Evolutionary conservation across 2,113 vertebrate species (phyloP), one percentile per base, ranked within the genome.

Genomic region (Orientallactaga bullata): DNA sequence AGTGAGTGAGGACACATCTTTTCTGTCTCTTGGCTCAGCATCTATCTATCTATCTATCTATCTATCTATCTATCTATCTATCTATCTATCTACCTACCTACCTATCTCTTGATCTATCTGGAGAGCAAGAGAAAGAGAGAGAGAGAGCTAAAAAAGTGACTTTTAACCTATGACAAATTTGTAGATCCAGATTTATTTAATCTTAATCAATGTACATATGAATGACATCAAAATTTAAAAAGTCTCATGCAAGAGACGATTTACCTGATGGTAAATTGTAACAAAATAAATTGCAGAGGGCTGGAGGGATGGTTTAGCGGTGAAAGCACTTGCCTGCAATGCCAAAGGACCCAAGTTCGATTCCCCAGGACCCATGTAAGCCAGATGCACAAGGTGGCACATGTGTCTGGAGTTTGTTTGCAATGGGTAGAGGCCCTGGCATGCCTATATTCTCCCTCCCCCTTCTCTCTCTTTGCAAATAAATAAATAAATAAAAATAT

Each of bases 201-300:
- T 74, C 37, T 77, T 58, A 91, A 63, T 4, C 47, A 12, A 87
- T 7, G 79, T 21, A 78, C 42, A 68, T 61, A 76, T 5, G 26
- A 85, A 92, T 51, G 61, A 60, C 4, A 79, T 90, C 51, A 92
- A 88, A 65, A 6, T 61, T 72, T 83, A 42, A 93, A 72, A 76
- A 39, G 37, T 61, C 32, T 71, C 28, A 51, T 28, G 35, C 58
- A 69, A 92, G 77, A 61, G 92, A 63, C 23, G 23, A 72, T 73
- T 83, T 87, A 61, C 47, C 66, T 37, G 71, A 76, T 66, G 87
- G 71, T 37, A 92, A 79, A 84, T 69, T 71, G 24, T 28, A 78
- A 85, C 16, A 83, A 72, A 83, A 84, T 81, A 71, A 73, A 65
- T 77, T 8, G 5, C 26, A 74, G 80, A 47, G 55, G 55, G 55